Percentiles rank a stretch among this genome's conserved stretches.
These are phyloP conservation scores for Alloplasta piceator DNA, from an alignment of 2,888 invertebrate species.

Conservation along the genomic window DNA sequence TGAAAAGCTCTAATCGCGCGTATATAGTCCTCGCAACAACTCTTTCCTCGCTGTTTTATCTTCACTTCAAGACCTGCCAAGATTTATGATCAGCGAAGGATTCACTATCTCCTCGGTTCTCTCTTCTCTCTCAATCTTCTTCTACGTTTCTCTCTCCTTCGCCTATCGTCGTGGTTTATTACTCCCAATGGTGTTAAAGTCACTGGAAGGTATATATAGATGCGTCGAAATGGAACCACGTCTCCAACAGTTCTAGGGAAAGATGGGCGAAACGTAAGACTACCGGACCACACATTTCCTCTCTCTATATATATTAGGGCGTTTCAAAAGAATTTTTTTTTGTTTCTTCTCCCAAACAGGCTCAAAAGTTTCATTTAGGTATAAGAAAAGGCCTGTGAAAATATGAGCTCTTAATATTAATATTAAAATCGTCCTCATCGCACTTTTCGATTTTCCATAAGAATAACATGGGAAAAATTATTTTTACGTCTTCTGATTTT, in stretches of 20 bases:
- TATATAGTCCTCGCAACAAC: slow-evolving; percentile 34
- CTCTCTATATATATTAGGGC: neutral
- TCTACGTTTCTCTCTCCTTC: slow-evolving; percentile 37
- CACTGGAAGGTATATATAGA: slow-evolving; percentile 19
- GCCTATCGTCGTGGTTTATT: slow-evolving; percentile 42
- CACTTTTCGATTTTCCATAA: too few species aligned
- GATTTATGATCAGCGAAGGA: slow-evolving; percentile 56
- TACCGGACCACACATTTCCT: neutral
- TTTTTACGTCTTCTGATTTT: too few species aligned
- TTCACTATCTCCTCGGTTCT: slow-evolving; percentile 31
- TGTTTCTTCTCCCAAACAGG: too few species aligned
- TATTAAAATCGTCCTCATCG: too few species aligned
- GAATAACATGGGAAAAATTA: too few species aligned
- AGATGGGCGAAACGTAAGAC: neutral
- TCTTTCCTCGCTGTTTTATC: slow-evolving; percentile 35
- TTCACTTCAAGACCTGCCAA: slow-evolving; percentile 31
- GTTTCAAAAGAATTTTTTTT: too few species aligned
- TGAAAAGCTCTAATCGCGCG: slow-evolving; percentile 28
- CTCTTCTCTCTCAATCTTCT: slow-evolving; percentile 28
- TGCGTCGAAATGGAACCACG: slow-evolving; percentile 1
- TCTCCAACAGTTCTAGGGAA: slow-evolving; percentile 1
- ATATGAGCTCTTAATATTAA: too few species aligned
- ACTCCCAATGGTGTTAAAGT: slow-evolving; percentile 47
- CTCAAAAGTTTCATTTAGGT: too few species aligned
- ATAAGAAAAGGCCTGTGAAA: too few species aligned